These are phyloP conservation scores for Sylvilagus bachmani DNA, from an alignment of 2,113 vertebrate genomes.

Conservation along the genomic window DNA sequence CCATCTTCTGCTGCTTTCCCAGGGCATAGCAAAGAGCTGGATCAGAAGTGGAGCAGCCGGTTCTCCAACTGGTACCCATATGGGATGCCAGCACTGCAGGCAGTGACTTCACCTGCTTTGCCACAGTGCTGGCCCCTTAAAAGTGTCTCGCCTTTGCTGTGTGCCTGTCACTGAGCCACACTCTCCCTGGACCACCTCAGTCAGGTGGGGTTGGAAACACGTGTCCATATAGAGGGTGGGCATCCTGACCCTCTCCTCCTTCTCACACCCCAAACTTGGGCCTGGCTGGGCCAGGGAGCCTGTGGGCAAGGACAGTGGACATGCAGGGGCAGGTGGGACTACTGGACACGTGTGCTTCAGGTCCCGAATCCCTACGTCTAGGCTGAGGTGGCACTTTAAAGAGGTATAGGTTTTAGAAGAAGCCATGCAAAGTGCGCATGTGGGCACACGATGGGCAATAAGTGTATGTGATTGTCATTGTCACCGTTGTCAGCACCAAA, in stretches of 20 bases:
- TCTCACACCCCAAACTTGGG: neutral
- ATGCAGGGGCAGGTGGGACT: neutral
- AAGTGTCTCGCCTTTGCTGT: neutral
- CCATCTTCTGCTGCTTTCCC: too few relatives aligned
- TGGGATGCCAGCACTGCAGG: too few relatives aligned
- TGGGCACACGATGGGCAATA: neutral
- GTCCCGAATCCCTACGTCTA: too few relatives aligned
- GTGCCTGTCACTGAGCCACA: neutral
- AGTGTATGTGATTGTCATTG: neutral
- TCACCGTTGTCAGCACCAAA: neutral
- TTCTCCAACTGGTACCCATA: too few relatives aligned
- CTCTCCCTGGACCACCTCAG: neutral
- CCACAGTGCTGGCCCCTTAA: too few relatives aligned
- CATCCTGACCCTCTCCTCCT: neutral
- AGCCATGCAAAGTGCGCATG: neutral
- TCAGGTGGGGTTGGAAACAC: neutral
- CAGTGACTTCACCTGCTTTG: too few relatives aligned
- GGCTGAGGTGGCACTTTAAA: neutral
- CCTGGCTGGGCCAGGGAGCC: neutral
- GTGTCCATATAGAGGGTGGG: rapidly evolving
- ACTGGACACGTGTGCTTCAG: neutral
- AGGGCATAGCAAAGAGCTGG: too few relatives aligned
- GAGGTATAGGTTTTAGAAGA: neutral
- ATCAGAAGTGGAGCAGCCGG: too few relatives aligned
- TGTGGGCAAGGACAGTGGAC: neutral